Evolutionary conservation across 1,140 invertebrate genomes (phyloP).

Genomic region (Megalonaias nervosa): DNA sequence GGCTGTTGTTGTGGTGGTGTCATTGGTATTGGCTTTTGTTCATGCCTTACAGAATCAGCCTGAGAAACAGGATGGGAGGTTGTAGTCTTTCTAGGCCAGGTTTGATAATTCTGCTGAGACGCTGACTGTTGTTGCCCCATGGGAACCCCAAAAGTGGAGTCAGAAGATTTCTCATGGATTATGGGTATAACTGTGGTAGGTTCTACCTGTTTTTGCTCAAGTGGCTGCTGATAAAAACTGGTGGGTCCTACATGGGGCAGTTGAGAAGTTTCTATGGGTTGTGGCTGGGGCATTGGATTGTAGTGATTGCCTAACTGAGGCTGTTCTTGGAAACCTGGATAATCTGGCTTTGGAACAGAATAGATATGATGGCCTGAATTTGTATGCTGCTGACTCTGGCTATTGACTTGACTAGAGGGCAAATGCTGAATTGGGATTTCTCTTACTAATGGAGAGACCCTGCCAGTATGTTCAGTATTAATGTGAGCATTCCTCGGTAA

Average conservation of each 20-base stretch:
- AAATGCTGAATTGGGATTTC: constrained; percentile 38
- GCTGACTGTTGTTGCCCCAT: not conserved
- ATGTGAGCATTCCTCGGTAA: constrained; percentile 4
- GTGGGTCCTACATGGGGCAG: constrained; percentile 28
- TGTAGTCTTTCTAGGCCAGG: constrained; percentile 27
- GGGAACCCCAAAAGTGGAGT: not conserved
- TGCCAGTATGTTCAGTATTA: constrained; percentile 6
- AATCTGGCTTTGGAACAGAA: constrained; percentile 14
- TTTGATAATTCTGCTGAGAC: constrained; percentile 15
- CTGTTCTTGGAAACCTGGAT: constrained; percentile 9
- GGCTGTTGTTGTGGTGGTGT: constrained; percentile 3
- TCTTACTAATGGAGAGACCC: constrained; percentile 2
- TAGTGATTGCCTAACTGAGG: constrained; percentile 1
- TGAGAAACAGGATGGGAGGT: not conserved
- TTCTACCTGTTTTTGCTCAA: not conserved
- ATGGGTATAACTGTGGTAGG: constrained; percentile 27
- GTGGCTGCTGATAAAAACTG: constrained; percentile 20
- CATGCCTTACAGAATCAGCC: not conserved
- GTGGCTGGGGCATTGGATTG: not conserved
- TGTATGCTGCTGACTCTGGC: not conserved
- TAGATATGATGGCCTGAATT: not conserved
- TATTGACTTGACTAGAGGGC: not conserved
- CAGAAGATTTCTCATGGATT: constrained; percentile 16
- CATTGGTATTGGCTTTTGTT: not conserved
- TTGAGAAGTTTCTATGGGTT: constrained; percentile 42